Base-by-base conservation (phyloP, 1,140 invertebrate species). In the Cotesia chilonis region DNA sequence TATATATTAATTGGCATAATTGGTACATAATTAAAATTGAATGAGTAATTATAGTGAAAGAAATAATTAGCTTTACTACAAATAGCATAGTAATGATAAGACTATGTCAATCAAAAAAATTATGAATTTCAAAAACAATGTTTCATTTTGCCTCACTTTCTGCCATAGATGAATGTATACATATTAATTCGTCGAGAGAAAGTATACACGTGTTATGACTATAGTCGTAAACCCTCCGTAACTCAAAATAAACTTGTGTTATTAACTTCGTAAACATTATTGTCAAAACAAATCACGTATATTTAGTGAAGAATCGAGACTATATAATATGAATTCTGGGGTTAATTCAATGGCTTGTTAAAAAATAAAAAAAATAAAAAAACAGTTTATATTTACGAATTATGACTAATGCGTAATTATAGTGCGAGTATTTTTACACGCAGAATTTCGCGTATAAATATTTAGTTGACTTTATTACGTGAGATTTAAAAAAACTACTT, bases 181-280 rank as follows among this genome's bases (percentile, higher is more conserved):
- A 65, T 65, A 65, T 65, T 63, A 63, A 65, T 65, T 65, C 38
- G 63, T 7, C 9, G 35, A 20, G 51, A 72, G 41, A 47, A 47
- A 47, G 66, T 28, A 52, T 72, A 28, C 35, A 17, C 12, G 10
- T 71, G 60, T 71, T 71, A 47, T 61, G 36, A 61, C 59, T 64
- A 28, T 60, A 60, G 28, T 52, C 57, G 57, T 61, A 41, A 37
- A 64, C 36, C 57, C 72, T 77, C 61, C 68, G 68, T 69, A 68
- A 75, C 28, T 64, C 78, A 77, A 77, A 79, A 79, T 83, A 82
- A 85, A 83, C 82, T 68, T 52, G 64, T 77, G 79, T 82, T 81
- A 86, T 83, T 83, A 84, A 85, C 78, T 81, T 77, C 79, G 79
- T 79, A 81, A 83, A 82, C 78, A 78, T 70, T 63, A 74, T 75